Conservation (phyloP, 2,113 vertebrate species). For the Salvelinus alpinus region DNA sequence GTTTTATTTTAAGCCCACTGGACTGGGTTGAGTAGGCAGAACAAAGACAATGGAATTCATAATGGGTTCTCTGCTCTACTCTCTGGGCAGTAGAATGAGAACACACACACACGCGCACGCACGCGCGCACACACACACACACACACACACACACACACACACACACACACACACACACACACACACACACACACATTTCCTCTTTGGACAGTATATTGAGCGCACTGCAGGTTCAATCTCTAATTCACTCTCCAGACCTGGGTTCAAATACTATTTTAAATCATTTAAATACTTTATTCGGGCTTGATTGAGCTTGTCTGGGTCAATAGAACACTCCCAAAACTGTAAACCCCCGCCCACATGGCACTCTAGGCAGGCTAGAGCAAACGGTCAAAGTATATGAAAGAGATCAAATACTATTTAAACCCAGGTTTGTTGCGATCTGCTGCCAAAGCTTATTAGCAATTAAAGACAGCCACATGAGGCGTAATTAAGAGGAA, state of each 20-base stretch:
- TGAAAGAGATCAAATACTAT: too few relatives aligned
- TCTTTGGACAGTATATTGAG: slow-evolving; percentile 23
- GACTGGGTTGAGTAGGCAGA: slow-evolving; percentile 42
- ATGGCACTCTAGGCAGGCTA: too few relatives aligned
- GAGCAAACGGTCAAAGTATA: too few relatives aligned
- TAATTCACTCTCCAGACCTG: slow-evolving; percentile 29
- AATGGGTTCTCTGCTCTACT: slow-evolving; percentile 41
- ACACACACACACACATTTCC: not conserved
- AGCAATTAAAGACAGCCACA: slow-evolving; percentile 60
- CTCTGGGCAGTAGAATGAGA: slow-evolving; percentile 29
- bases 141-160: too few relatives aligned
- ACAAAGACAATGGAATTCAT: slow-evolving; percentile 58
- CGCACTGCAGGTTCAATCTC: slow-evolving; percentile 22
- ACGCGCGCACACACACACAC: too few relatives aligned
- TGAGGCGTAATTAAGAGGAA: slow-evolving; percentile 53
- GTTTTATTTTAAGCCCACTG: slow-evolving; percentile 49
- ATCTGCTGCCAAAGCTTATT: slow-evolving; percentile 20
- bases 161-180: not conserved
- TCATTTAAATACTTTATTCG: too few relatives aligned
- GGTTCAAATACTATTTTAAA: too few relatives aligned
- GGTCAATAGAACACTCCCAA: too few relatives aligned
- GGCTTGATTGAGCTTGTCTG: too few relatives aligned
- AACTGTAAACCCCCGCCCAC: too few relatives aligned
- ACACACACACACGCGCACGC: too few relatives aligned
- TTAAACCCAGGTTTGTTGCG: too few relatives aligned